phyloP scores from a whole-genome alignment of 2,888 invertebrate genomes.

The Pheosia tremula region DNA sequence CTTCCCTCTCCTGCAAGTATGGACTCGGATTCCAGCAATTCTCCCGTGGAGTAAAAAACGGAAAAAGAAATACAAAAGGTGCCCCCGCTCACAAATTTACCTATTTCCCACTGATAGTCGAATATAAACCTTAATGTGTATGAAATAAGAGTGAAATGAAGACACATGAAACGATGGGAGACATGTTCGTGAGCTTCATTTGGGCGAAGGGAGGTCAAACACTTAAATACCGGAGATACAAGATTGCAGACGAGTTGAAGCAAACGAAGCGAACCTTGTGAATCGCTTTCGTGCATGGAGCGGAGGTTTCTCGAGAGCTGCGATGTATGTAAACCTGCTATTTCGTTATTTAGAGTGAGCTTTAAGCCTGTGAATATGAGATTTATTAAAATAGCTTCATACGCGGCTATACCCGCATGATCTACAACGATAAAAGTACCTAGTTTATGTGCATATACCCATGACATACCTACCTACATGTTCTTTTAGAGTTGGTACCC shows the following conservation, averaged over 20 bases:
- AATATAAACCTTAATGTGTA: slow-evolving; percentile 48
- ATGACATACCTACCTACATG: too few species aligned
- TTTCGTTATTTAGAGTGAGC: slow-evolving; percentile 34
- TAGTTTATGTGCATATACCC: too few species aligned
- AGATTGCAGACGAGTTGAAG: slow-evolving; percentile 76
- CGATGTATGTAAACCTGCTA: slow-evolving; percentile 48
- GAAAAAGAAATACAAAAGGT: slow-evolving; percentile 77
- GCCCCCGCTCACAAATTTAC: slow-evolving; percentile 55
- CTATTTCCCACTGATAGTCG: slow-evolving; percentile 33
- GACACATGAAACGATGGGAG: slow-evolving; percentile 54
- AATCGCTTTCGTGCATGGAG: slow-evolving; percentile 71
- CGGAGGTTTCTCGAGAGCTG: slow-evolving; percentile 61
- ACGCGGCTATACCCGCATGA: not conserved
- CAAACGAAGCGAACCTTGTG: slow-evolving; percentile 77
- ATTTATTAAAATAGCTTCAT: not conserved
- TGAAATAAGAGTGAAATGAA: slow-evolving; percentile 49
- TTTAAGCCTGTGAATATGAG: slow-evolving; percentile 19
- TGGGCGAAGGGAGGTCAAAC: slow-evolving; percentile 79
- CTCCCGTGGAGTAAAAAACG: slow-evolving; percentile 67
- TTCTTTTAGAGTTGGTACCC: too few species aligned
- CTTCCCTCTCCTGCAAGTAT: slow-evolving; percentile 60
- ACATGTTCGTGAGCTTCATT: slow-evolving; percentile 73
- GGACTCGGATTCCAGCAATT: slow-evolving; percentile 72
- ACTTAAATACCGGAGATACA: slow-evolving; percentile 79
- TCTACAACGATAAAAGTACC: too few species aligned